A percentile compares a stretch with the other conserved stretches of the same genome.
phyloP scores from a whole-genome alignment of 2,113 vertebrate genomes.

The Rallus limicola region DNA sequence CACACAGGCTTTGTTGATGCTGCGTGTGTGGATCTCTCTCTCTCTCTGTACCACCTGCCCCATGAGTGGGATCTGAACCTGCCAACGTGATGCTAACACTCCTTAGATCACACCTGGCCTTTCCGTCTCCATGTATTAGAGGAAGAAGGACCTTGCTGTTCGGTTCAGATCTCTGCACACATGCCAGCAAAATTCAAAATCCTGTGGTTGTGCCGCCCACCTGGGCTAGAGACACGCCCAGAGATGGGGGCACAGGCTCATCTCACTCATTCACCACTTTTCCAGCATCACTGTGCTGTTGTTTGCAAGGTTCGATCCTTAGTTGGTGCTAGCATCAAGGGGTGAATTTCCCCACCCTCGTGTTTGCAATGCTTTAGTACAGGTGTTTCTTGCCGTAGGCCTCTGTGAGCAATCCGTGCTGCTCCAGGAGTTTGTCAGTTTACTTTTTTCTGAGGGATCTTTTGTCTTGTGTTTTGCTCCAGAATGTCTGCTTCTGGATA shows the following conservation, averaged over 20 bases:
- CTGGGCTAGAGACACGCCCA: background rate
- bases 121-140: accelerated
- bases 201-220: too few species aligned
- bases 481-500: background rate
- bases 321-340: background rate
- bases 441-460: background rate
- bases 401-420: too few species aligned
- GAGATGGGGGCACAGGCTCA: background rate
- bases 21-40: background rate
- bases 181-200: background rate
- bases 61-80: accelerated
- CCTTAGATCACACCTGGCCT: background rate
- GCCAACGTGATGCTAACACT: accelerated
- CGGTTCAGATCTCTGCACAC: background rate
- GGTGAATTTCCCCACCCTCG: background rate
- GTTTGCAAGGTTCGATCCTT: background rate
- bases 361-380: background rate
- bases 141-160: background rate
- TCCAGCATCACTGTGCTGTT: too few species aligned
- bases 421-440: background rate
- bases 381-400: background rate
- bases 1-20: accelerated
- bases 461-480: background rate
- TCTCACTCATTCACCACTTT: background rate
- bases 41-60: accelerated